Conservation (phyloP, 2,797 vertebrate genomes). For the Prunella strophiata region DNA sequence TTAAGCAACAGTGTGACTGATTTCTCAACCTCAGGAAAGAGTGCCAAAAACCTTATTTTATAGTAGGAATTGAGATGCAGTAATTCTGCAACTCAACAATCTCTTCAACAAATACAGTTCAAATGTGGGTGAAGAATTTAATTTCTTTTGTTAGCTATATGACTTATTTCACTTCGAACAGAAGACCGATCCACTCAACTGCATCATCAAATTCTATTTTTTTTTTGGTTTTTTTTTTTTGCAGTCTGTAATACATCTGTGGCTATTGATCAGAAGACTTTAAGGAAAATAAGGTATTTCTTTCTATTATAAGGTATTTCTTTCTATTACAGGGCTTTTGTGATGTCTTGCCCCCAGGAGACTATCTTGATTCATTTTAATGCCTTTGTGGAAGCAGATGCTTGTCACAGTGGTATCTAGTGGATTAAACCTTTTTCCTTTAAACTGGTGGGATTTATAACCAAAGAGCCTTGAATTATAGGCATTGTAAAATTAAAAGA, state of each 20-base stretch:
- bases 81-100: background rate
- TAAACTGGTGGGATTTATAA: constrained; percentile 17
- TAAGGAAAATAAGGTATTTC: background rate
- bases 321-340: background rate
- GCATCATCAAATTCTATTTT: background rate
- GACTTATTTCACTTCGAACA: background rate
- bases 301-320: background rate
- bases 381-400: constrained; percentile 26
- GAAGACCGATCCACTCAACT: background rate
- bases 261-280: background rate
- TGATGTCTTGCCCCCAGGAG: background rate
- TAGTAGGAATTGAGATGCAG: background rate
- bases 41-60: background rate
- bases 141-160: background rate
- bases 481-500: constrained; percentile 18
- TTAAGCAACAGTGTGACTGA: background rate
- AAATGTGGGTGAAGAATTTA: background rate
- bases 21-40: background rate
- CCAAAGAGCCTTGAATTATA: background rate
- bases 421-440: constrained; percentile 19
- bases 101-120: background rate
- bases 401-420: constrained; percentile 16
- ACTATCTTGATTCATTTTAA: constrained; percentile 3
- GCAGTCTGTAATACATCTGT: background rate
- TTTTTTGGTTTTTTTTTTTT: background rate